Evolutionary conservation across 2,113 vertebrate genomes (phyloP), one percentile per base, ranked within the genome.

Genomic region (Macquaria ambigua): DNA sequence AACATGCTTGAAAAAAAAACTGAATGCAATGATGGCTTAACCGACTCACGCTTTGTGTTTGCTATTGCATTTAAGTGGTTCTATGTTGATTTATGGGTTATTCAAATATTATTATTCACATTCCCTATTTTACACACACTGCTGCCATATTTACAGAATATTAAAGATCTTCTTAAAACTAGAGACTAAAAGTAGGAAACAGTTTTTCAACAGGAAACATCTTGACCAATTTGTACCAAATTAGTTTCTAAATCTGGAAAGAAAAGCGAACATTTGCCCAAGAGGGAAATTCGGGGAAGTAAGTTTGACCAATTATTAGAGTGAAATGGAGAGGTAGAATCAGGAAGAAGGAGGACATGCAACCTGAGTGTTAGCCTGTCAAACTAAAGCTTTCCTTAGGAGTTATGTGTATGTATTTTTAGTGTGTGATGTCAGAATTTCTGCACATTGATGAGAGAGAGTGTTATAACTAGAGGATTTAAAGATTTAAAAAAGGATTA

Each of bases 401-500:
- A 8, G 8, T 69, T 4, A 16, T 68, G 12, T 34, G 34, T 34
- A 5, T 37, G 14, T 59, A 64, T 77, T 48, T 64, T 64, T 56
- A 73, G 31, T 67, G n/a, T 61, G 4, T 79, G 62, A 34, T 52
- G 2, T 59, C 41, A 48, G 62, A 20, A 66, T 66, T 59, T n/a
- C 6, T 84, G 61, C n/a, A 67, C 43, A 59, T 50, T 31, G 31
- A 88, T 77, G 63, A 74, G 31, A 59, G 52, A 72, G n/a, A 46
- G 74, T 74, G 28, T 46, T 46, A 80, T 84, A 68, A 61, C 41
- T 16, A 61, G 41, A 71, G 43, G n/a, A 64, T 79, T 66, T 70
- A 59, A 70, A 37, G 59, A 48, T 81, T 81, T 82, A 82, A 85
- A 86, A 82, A 37, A 77, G 67, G 90, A 83, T 91, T 79, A 81